Percentiles rank a stretch among this genome's conserved stretches.
These are phyloP conservation scores for Drosophila melanosoma DNA, from an alignment of 2,888 invertebrate genomes.

Conservation along the genomic window DNA sequence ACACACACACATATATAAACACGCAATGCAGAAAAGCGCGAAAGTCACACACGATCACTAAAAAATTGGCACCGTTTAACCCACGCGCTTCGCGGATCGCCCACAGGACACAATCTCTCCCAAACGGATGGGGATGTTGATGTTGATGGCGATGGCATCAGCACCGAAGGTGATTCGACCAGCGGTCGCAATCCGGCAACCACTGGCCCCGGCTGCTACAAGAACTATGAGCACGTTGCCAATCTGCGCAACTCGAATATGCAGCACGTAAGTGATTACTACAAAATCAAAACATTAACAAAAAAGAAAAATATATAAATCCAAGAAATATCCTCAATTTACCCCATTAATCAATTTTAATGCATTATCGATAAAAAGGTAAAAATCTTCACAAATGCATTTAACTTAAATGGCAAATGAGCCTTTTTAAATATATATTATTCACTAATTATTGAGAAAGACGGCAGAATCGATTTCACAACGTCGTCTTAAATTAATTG, in stretches of 20 bases:
- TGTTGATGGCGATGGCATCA: slow-evolving; percentile 93
- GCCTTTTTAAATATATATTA: not conserved
- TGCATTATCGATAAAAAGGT: slow-evolving; percentile 3
- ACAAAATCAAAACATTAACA: not conserved
- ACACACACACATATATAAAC: slow-evolving; percentile 32
- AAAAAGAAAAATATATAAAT: not conserved
- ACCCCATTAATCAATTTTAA: not conserved
- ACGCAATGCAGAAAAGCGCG: slow-evolving; percentile 84
- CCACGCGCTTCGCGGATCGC: slow-evolving; percentile 85
- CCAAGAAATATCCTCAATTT: not conserved
- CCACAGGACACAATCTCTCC: slow-evolving; percentile 95
- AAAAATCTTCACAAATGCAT: not conserved
- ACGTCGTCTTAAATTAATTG: not conserved
- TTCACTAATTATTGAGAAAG: not conserved
- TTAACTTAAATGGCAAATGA: not conserved
- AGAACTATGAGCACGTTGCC: slow-evolving; percentile 90
- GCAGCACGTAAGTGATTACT: slow-evolving; percentile 80
- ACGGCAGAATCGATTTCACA: not conserved
- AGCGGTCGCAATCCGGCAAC: slow-evolving; percentile 88
- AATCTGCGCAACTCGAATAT: slow-evolving; percentile 83
- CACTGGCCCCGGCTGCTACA: slow-evolving; percentile 91
- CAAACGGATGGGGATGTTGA: slow-evolving; percentile 91
- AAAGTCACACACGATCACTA: slow-evolving; percentile 85
- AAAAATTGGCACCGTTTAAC: slow-evolving; percentile 86
- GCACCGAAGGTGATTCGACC: slow-evolving; percentile 87